phyloP scores from a whole-genome alignment of 2,797 vertebrate species.

The Lycodopsis pacificus region DNA sequence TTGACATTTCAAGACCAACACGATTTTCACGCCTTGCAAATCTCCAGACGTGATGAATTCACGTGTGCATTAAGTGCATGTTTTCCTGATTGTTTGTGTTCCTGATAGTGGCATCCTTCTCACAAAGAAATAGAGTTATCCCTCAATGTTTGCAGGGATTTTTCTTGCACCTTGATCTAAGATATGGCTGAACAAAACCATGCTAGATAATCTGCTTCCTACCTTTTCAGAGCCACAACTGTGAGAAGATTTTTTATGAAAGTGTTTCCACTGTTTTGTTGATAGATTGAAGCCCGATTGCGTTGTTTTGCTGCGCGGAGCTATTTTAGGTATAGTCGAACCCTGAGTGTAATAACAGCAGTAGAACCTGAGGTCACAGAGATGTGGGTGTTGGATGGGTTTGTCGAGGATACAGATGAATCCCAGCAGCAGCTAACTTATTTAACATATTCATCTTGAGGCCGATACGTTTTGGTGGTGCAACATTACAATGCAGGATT shows the following conservation, averaged over 20 bases:
- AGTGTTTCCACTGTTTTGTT: slow-evolving; percentile 20
- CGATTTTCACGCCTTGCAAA: background rate
- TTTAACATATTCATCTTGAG: slow-evolving; percentile 13
- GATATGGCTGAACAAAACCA: slow-evolving; percentile 27
- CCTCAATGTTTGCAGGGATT: background rate
- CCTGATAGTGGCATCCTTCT: slow-evolving; percentile 13
- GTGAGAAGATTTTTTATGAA: slow-evolving; percentile 2
- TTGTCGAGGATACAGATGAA: background rate
- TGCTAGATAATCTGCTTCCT: slow-evolving; percentile 25
- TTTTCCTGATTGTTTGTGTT: slow-evolving; percentile 23
- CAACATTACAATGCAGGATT: slow-evolving; percentile 30
- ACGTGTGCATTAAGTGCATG: background rate
- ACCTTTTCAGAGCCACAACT: slow-evolving; percentile 16
- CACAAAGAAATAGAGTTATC: background rate
- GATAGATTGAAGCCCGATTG: background rate
- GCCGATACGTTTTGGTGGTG: slow-evolving; percentile 5
- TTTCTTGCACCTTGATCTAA: slow-evolving; percentile 19
- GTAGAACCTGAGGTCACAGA: slow-evolving; percentile 21
- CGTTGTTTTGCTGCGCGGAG: slow-evolving; percentile 7
- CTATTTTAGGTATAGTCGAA: slow-evolving; percentile 18
- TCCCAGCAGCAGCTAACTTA: slow-evolving; percentile 5
- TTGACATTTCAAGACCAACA: background rate
- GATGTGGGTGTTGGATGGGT: slow-evolving; percentile 19
- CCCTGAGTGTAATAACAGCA: slow-evolving; percentile 3
- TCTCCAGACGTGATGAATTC: background rate